phyloP scores from a whole-genome alignment of 2,797 vertebrate species.

The Ctenochaetus hawaiiensis region DNA sequence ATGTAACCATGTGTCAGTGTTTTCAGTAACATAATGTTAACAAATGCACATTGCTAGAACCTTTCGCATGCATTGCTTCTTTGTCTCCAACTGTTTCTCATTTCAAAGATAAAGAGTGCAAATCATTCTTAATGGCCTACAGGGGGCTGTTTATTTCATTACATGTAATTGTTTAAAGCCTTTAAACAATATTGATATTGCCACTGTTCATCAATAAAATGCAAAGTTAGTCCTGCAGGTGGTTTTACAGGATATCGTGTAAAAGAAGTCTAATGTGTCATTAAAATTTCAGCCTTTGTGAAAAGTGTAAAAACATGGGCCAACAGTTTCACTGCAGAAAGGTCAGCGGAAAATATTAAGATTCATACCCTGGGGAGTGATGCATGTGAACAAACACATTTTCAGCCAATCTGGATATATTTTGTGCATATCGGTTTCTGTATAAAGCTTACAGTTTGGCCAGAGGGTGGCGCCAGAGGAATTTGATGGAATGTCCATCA shows the following conservation, averaged over 20 bases:
- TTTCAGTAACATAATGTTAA: no score
- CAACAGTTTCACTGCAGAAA: not conserved
- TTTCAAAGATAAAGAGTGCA: not conserved
- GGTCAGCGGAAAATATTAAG: not conserved
- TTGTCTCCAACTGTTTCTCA: not conserved
- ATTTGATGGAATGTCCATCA: not conserved
- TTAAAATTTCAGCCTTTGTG: not conserved
- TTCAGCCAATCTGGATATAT: not conserved
- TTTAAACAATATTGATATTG: not conserved
- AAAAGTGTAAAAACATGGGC: not conserved
- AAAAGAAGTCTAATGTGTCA: not conserved
- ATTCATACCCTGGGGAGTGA: not conserved
- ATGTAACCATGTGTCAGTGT: no score
- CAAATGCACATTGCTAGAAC: not conserved
- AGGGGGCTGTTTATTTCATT: not conserved
- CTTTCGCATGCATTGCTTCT: not conserved
- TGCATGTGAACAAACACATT: not conserved
- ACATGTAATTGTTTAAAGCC: not conserved
- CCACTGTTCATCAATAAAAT: not conserved
- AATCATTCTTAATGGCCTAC: not conserved
- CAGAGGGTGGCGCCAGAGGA: not conserved
- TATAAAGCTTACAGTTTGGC: not conserved
- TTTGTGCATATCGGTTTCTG: not conserved
- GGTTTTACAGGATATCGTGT: slow-evolving; percentile 4
- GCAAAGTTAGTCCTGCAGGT: not conserved